A percentile compares a stretch with the other conserved stretches of the same genome.
Evolutionary conservation across 2,113 vertebrate genomes (phyloP).

Genomic region (Pristiophorus japonicus): DNA sequence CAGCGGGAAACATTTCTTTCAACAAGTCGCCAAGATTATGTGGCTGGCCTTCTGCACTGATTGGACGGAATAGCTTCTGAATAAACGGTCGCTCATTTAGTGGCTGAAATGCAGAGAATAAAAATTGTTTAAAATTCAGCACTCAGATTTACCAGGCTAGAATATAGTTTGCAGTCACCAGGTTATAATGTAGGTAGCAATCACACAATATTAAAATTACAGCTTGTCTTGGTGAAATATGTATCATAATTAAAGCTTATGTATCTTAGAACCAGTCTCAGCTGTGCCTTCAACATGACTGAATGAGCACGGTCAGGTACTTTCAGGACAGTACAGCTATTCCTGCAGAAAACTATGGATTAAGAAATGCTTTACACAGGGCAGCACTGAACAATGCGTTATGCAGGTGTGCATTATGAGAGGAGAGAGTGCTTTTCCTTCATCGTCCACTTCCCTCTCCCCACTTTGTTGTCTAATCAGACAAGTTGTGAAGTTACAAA

Average conservation of each 20-base stretch:
- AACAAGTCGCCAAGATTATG: conserved; percentile 84
- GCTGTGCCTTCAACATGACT: neutral
- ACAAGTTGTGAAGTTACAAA: neutral
- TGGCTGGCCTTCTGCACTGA: conserved; percentile 71
- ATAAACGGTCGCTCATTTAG: conserved; percentile 84
- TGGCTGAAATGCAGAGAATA: conserved; percentile 58
- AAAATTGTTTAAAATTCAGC: conserved; percentile 32
- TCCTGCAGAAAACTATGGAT: neutral
- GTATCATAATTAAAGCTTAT: neutral
- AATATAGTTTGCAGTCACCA: neutral
- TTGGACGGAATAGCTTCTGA: conserved; percentile 88
- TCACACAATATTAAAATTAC: neutral
- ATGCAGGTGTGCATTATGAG: neutral
- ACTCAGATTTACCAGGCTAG: conserved; percentile 26
- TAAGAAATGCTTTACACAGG: neutral
- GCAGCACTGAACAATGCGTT: neutral
- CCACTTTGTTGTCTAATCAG: neutral
- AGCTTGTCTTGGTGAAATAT: neutral
- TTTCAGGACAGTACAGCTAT: neutral
- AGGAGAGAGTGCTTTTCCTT: neutral
- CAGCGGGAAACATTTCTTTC: conserved; percentile 77
- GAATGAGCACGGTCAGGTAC: neutral
- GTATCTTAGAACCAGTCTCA: neutral
- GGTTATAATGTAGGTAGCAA: neutral
- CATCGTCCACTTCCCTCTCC: neutral